Evolutionary conservation across 2,888 invertebrate genomes (phyloP).

Genomic region (Pardosa pseudoannulata): DNA sequence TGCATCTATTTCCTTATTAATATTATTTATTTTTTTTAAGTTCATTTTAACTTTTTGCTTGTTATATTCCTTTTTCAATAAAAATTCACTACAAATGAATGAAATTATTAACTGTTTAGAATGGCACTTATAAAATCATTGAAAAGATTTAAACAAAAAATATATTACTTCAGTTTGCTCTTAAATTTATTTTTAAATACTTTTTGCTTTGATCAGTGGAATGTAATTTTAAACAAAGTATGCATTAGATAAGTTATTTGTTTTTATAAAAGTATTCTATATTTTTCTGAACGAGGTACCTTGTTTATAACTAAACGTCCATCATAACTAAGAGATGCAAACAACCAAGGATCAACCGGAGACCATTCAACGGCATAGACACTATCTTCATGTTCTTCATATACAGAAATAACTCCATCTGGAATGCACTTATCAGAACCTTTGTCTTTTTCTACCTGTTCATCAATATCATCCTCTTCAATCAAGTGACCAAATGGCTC

Average conservation of each 20-base stretch:
- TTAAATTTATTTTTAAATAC: no score
- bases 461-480: slow-evolving; percentile 76
- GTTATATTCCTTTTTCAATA: no score
- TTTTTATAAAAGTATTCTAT: slow-evolving; percentile 88
- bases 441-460: slow-evolving; percentile 78
- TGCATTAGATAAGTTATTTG: background rate
- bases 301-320: slow-evolving; percentile 94
- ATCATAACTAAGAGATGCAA: slow-evolving; percentile 98
- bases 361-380: slow-evolving; percentile 99
- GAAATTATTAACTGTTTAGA: no score
- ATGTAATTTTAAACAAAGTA: no score
- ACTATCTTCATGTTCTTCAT: slow-evolving; percentile 98
- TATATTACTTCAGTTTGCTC: no score
- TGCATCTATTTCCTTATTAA: no score
- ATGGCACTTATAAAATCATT: no score
- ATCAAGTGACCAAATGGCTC: slow-evolving; percentile 84
- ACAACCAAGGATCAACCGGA: slow-evolving; percentile 97
- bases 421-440: slow-evolving; percentile 78
- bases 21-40: no score
- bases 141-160: no score
- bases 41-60: no score
- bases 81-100: no score
- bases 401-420: slow-evolving; percentile 93
- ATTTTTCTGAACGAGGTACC: slow-evolving; percentile 95
- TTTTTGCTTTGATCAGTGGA: no score